phyloP scores from a whole-genome alignment of 2,888 invertebrate genomes.

The Drepana falcataria region DNA sequence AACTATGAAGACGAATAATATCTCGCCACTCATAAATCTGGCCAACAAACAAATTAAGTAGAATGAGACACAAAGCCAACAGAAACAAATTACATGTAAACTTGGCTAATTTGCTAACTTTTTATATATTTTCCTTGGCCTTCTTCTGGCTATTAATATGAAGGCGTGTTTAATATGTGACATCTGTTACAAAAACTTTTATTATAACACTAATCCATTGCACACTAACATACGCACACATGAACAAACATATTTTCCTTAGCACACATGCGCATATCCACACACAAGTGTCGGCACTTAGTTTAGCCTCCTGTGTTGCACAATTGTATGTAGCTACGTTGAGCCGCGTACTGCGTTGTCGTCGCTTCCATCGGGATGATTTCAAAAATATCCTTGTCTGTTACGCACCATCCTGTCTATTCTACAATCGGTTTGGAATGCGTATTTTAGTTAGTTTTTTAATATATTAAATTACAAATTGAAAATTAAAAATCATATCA shows the following conservation, averaged over 20 bases:
- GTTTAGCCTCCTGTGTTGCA: conserved; percentile 53
- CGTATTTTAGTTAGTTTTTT: too few relatives aligned
- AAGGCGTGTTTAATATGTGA: conserved; percentile 77
- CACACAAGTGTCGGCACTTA: conserved; percentile 61
- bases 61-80: conserved; percentile 41
- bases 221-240: conserved; percentile 48
- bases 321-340: conserved; percentile 44
- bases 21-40: conserved; percentile 31
- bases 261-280: conserved; percentile 38
- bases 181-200: conserved; percentile 79
- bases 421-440: too few relatives aligned
- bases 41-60: conserved; percentile 51
- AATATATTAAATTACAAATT: too few relatives aligned
- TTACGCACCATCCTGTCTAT: too few relatives aligned
- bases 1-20: background rate
- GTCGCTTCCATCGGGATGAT: background rate
- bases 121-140: conserved; percentile 71
- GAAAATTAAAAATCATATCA: too few relatives aligned
- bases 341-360: background rate
- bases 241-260: conserved; percentile 28
- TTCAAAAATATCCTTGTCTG: background rate
- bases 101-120: conserved; percentile 70
- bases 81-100: conserved; percentile 51
- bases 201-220: conserved; percentile 79
- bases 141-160: conserved; percentile 70